phyloP scores from a whole-genome alignment of 2,113 vertebrate genomes.

The Carollia perspicillata region DNA sequence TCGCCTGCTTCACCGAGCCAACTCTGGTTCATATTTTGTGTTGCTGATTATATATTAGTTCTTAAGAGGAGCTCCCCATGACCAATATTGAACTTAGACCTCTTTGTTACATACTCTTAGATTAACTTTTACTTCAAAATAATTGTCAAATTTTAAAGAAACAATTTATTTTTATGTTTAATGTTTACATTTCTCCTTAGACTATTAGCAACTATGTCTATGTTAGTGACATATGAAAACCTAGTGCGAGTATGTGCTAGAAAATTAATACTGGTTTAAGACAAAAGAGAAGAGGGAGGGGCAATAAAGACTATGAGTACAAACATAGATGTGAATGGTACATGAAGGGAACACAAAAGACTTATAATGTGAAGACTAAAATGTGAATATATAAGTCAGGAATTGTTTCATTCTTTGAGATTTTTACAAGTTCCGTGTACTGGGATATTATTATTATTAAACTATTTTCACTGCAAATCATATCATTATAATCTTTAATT shows the following conservation, averaged over 20 bases:
- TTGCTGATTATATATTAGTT: background rate
- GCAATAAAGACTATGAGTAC: background rate
- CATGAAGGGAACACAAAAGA: background rate
- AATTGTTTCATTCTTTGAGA: background rate
- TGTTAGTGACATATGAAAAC: background rate
- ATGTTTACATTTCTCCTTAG: background rate
- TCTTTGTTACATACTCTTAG: background rate
- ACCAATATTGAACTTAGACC: background rate
- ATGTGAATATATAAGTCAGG: background rate
- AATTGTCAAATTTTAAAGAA: background rate
- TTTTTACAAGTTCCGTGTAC: background rate
- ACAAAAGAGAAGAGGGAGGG: fast-evolving
- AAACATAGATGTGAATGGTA: background rate
- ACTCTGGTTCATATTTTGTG: background rate
- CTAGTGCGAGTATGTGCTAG: background rate
- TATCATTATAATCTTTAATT: background rate
- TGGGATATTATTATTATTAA: background rate
- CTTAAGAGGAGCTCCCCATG: background rate
- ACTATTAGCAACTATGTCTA: background rate
- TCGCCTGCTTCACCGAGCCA: background rate
- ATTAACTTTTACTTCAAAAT: background rate
- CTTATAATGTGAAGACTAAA: background rate
- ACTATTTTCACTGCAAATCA: background rate
- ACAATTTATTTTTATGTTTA: background rate
- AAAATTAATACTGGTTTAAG: background rate